Evolutionary conservation across 2,888 invertebrate genomes (phyloP).

Genomic region (Acrocyrtus sp.): DNA sequence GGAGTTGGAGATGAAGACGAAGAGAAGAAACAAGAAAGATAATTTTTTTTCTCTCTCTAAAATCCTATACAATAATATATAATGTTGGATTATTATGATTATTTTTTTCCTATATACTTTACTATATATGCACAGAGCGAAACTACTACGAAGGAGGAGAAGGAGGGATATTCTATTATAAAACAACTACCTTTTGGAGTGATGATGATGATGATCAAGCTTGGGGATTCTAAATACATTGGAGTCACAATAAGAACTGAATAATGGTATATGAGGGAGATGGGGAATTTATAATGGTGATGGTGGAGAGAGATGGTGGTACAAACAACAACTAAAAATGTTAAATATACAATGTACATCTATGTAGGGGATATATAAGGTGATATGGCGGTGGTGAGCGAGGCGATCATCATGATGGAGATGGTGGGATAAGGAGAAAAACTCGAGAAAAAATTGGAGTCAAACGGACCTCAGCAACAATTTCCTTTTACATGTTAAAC

Average conservation of each 20-base stretch:
- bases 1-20: conserved; percentile 42
- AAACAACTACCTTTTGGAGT: conserved; percentile 29
- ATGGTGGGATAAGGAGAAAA: conserved; percentile 42
- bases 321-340: neutral
- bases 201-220: conserved; percentile 11
- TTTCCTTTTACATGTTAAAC: conserved; percentile 47
- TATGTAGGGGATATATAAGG: conserved; percentile 14
- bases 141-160: conserved; percentile 44
- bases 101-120: conserved; percentile 48
- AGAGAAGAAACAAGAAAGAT: conserved; percentile 38
- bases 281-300: conserved; percentile 52
- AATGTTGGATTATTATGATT: conserved; percentile 54
- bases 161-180: conserved; percentile 39
- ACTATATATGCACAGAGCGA: too few species aligned
- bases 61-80: conserved; percentile 30
- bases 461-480: conserved; percentile 36
- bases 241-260: conserved; percentile 49
- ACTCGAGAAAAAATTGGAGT: conserved; percentile 30
- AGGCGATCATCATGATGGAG: conserved; percentile 33
- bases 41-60: conserved; percentile 30
- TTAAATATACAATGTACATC: neutral
- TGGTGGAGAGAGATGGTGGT: conserved; percentile 13
- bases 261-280: conserved; percentile 47
- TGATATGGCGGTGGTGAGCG: conserved; percentile 13
- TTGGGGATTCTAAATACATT: conserved; percentile 23